These are phyloP conservation scores for Gymnodraco acuticeps DNA, from an alignment of 2,797 vertebrate genomes.

Conservation along the genomic window DNA sequence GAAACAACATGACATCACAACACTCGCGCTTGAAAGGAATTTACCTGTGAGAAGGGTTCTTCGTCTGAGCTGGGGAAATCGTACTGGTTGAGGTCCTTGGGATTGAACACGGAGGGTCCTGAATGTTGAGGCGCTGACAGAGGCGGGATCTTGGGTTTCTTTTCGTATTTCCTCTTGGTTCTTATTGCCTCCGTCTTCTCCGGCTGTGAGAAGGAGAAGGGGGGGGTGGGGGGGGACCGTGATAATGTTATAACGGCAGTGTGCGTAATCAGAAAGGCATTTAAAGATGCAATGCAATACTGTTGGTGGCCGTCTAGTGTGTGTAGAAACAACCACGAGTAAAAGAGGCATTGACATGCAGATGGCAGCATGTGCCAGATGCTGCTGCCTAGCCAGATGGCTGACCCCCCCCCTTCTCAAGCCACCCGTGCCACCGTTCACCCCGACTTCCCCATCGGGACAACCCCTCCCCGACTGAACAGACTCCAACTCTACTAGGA, in stretches of 20 bases:
- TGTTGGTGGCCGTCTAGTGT: constrained; percentile 7
- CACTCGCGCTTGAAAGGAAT: too few species aligned
- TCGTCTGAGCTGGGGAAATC: constrained; percentile 99
- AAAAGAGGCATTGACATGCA: constrained; percentile 79
- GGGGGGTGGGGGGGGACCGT: not conserved
- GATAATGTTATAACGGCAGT: constrained; percentile 37
- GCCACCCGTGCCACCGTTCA: constrained; percentile 51
- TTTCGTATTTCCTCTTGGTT: constrained; percentile 98
- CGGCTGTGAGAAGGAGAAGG: constrained; percentile 79
- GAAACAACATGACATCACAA: too few species aligned
- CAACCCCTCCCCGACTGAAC: constrained; percentile 65
- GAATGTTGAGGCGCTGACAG: constrained; percentile 88
- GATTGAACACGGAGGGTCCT: constrained; percentile 93
- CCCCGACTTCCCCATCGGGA: constrained; percentile 66
- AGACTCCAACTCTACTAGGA: constrained; percentile 68
- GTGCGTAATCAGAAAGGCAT: constrained; percentile 18
- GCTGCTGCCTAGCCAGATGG: constrained; percentile 75
- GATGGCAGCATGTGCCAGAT: constrained; percentile 80
- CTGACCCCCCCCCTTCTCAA: constrained; percentile 19
- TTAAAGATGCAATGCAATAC: constrained; percentile 16
- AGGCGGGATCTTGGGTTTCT: constrained; percentile 96
- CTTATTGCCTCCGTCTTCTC: constrained; percentile 94
- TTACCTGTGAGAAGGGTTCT: constrained; percentile 95
- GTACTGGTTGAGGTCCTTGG: constrained; percentile 99
- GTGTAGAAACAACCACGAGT: constrained; percentile 52